Conservation (phyloP, 2,113 vertebrate genomes). For the Sylvietta virens region DNA sequence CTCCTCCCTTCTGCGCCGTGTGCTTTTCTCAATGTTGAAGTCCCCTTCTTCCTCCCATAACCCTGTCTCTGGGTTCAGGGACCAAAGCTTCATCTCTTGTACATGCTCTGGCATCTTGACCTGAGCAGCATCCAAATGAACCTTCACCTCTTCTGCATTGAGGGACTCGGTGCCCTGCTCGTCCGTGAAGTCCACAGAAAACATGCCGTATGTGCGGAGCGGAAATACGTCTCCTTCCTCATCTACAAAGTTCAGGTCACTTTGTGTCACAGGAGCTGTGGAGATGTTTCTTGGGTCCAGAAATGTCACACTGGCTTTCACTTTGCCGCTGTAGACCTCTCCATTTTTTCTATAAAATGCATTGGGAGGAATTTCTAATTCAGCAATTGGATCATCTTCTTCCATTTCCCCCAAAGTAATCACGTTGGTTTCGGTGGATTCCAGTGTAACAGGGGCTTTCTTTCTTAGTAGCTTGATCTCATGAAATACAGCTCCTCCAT, state of each 20-base stretch:
- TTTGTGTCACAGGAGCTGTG: constrained; percentile 84
- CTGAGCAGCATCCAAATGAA: constrained; percentile 87
- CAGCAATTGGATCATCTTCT: constrained; percentile 84
- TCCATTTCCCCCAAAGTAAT: constrained; percentile 86
- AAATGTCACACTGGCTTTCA: constrained; percentile 93
- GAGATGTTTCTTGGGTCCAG: constrained; percentile 90
- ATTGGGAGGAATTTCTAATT: constrained; percentile 89
- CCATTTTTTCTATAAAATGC: constrained; percentile 90
- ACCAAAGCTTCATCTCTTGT: constrained; percentile 92
- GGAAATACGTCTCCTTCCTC: constrained; percentile 89
- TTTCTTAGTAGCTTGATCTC: constrained; percentile 90
- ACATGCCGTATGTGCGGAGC: constrained; percentile 94
- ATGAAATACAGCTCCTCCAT: constrained; percentile 90
- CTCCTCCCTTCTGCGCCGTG: constrained; percentile 84
- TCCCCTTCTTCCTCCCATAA: constrained; percentile 95
- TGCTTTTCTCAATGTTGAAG: constrained; percentile 79
- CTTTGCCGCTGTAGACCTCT: constrained; percentile 85
- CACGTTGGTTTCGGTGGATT: constrained; percentile 79
- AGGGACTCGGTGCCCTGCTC: constrained; percentile 82
- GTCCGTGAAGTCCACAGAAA: constrained; percentile 90
- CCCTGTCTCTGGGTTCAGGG: constrained; percentile 91
- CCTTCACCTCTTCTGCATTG: constrained; percentile 89
- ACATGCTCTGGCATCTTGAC: constrained; percentile 89
- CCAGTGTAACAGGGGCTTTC: constrained; percentile 82
- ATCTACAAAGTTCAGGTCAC: constrained; percentile 90